Base-by-base conservation (phyloP, 2,888 invertebrate species). In the Xylocampa areola region DNA sequence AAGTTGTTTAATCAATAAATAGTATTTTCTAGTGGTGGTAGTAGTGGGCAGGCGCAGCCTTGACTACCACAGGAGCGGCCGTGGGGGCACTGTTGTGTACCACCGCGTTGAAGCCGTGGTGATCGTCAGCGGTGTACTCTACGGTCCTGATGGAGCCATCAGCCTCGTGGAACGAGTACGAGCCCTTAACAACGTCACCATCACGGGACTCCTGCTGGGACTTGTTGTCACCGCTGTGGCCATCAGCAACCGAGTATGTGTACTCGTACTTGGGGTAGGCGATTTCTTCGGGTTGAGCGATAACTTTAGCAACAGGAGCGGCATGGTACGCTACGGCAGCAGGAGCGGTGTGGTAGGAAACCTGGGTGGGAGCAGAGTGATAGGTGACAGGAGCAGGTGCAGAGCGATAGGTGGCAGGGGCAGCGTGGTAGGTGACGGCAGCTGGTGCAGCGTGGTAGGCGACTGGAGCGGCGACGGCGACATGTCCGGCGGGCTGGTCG, bases 171-270 rank as follows among this genome's bases (percentile, higher is more conserved):
- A 94, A 84, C 19, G 91, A 90, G 87, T 94, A 92, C 16, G 88
- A 86, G 63, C 94, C 94, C 78, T 92, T 90, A 59, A 94, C 94
- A 6, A 87, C 88, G 70, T 94, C 94, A 37, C 94, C 94, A 65
- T 94, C 93, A 50, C 89, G 86, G 61, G 76, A 70, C 76, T 94
- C 94, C 68, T 93, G 91, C 79, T 94, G 94, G 65, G 86, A 84
- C 84, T 94, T 94, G 81, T 90, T 84, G 85, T 94, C 94, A 35
- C 94, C 94, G 77, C 94, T 92, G 80, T 92, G 90, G n/a, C 86
- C 84, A 77, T 94, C 94, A 63, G 90, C 85, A 1, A 94, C 94
- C 37, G 92, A 91, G 84, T 94, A 94, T 55, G 87, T 85, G 86
- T 86, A 69, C 49, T 93, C 89, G 84, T 95, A 94, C 73, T 92